These are phyloP conservation scores for Cottoperca gobio DNA, from an alignment of 2,797 vertebrate species.

Conservation along the genomic window DNA sequence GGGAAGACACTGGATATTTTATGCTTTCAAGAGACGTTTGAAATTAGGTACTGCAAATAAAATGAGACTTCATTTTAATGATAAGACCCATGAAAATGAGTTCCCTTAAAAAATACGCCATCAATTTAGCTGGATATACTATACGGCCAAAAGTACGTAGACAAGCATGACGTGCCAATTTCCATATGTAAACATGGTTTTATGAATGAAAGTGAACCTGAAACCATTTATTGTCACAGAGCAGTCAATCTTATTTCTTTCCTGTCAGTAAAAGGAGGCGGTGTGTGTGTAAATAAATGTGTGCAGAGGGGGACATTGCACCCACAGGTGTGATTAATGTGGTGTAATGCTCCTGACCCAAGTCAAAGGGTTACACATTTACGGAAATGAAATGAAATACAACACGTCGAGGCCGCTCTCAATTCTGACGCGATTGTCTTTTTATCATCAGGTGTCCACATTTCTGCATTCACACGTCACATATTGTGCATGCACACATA, in stretches of 20 bases:
- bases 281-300: not conserved
- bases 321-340: constrained; percentile 3
- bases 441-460: not conserved
- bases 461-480: not conserved
- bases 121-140: not conserved
- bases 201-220: constrained; percentile 2
- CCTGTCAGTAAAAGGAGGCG: too few species aligned
- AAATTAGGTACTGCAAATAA: not conserved
- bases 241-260: not conserved
- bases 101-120: not conserved
- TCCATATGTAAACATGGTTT: not conserved
- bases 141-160: not conserved
- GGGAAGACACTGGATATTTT: constrained; percentile 15
- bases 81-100: not conserved
- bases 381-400: not conserved
- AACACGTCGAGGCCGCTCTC: not conserved
- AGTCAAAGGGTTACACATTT: not conserved
- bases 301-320: not conserved
- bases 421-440: not conserved
- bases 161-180: not conserved
- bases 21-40: not conserved
- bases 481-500: not conserved
- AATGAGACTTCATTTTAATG: not conserved
- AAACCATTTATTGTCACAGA: not conserved
- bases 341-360: not conserved